Base-by-base conservation (phyloP, 1,140 invertebrate species). In the Calliphora vicina region DNA sequence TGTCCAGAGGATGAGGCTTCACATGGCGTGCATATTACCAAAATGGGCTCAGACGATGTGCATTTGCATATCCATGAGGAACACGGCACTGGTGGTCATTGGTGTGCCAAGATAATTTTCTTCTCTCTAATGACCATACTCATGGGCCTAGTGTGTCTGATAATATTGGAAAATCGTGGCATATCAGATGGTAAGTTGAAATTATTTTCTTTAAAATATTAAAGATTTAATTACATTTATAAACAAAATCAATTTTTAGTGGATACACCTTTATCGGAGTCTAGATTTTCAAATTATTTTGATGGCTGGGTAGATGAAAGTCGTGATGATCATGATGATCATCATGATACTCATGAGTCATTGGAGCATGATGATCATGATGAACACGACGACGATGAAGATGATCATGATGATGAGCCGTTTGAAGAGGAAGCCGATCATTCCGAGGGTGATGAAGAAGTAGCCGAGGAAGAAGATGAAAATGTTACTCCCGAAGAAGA, bases 71-170 rank as follows among this genome's bases (percentile, higher is more conserved):
- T 96, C 35, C 93, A 96, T 29, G 94, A 95, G 85, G 95, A 96
- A 72, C 93, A 92, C 84, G 93, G 93, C 12, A 95, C 94, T 17
- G 95, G 95, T 61, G 96, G 95, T 35, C 95, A 96, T 86, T 94
- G 95, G 92, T 96, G 95, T 89, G 95, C 96, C 9, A 96, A 95
- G 91, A 93, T 96, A 61, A 92, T 96, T 83, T 97, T 97, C 90
- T 96, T 97, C 86, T 90, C 93, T 2, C 87, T 97, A 15, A 92
- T 96, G 71, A 93, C 93, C 25, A 92, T 93, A 80, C 92, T 97
- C 25, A 91, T 94, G 84, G 93, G 94, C 45, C 91, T 95, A 17
- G 93, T 96, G 86, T 94, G 95, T 81, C 87, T 96, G 67, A 96
- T 96, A 83, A 94, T 96, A 84, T 91, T 95, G 73, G 95, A 97